Percentiles rank a stretch among this genome's conserved stretches.
Conservation (phyloP, 1,140 invertebrate genomes). For the Tenebrio molitor region DNA sequence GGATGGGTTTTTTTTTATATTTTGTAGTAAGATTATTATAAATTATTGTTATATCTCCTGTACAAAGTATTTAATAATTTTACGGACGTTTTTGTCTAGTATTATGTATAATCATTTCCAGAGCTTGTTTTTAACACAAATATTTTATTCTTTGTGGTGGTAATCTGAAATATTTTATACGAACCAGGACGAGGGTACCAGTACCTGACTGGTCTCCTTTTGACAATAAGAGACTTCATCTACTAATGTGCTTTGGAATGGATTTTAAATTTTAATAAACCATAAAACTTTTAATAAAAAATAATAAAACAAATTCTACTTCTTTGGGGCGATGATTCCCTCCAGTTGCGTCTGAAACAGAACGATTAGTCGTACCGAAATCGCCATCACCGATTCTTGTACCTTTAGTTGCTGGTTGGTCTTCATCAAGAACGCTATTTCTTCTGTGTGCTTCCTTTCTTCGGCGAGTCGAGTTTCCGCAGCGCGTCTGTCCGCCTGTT, state of each 20-base stretch:
- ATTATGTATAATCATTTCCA: slow-evolving; percentile 49
- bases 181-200: not conserved
- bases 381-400: slow-evolving; percentile 43
- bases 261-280: slow-evolving; percentile 55
- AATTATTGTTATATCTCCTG: slow-evolving; percentile 58
- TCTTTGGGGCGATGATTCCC: slow-evolving; percentile 92
- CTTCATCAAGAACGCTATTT: slow-evolving; percentile 91
- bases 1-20: slow-evolving; percentile 58
- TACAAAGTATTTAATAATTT: slow-evolving; percentile 59
- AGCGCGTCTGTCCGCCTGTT: slow-evolving; percentile 88
- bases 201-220: slow-evolving; percentile 28
- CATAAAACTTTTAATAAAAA: slow-evolving; percentile 44
- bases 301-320: slow-evolving; percentile 70
- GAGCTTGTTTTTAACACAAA: slow-evolving; percentile 49
- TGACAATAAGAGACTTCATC: slow-evolving; percentile 47
- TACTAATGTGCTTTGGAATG: slow-evolving; percentile 59
- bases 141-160: slow-evolving; percentile 52
- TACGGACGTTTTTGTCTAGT: slow-evolving; percentile 53
- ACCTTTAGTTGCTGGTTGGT: slow-evolving; percentile 95
- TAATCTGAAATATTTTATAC: slow-evolving; percentile 51
- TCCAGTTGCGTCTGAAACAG: slow-evolving; percentile 86
- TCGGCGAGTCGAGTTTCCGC: slow-evolving; percentile 87
- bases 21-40: slow-evolving; percentile 53
- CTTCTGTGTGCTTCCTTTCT: slow-evolving; percentile 92
- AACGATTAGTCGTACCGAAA: slow-evolving; percentile 28